These are phyloP conservation scores for Vollenhovia emeryi DNA, from an alignment of 1,140 invertebrate genomes.

Conservation along the genomic window DNA sequence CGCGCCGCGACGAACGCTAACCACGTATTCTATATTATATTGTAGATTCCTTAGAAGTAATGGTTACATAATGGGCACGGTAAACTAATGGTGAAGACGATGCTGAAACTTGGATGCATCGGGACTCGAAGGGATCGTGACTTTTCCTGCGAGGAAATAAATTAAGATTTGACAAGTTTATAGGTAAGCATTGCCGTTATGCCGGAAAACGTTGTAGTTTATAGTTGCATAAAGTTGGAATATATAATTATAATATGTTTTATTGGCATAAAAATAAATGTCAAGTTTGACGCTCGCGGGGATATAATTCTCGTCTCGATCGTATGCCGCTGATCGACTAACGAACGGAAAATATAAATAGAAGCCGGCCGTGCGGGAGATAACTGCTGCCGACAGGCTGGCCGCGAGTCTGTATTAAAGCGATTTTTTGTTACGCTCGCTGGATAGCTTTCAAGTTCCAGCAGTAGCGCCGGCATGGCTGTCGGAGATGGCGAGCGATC, in stretches of 20 bases:
- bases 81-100: slow-evolving; percentile 20
- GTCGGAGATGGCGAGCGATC: slow-evolving; percentile 27
- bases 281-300: neutral
- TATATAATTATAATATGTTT: neutral
- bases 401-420: slow-evolving; percentile 60
- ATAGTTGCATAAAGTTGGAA: neutral
- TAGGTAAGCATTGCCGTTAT: too few relatives aligned
- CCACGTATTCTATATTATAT: neutral
- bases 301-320: slow-evolving; percentile 58
- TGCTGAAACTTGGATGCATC: neutral
- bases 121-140: neutral
- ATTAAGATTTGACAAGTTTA: neutral
- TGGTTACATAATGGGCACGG: slow-evolving; percentile 21
- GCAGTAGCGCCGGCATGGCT: slow-evolving; percentile 4
- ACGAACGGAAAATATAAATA: slow-evolving; percentile 70
- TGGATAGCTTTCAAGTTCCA: slow-evolving; percentile 39
- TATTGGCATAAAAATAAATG: neutral
- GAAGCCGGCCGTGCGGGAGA: slow-evolving; percentile 58
- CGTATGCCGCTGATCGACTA: slow-evolving; percentile 60
- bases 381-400: slow-evolving; percentile 62
- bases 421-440: slow-evolving; percentile 58
- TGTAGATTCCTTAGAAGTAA: slow-evolving; percentile 62
- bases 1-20: neutral
- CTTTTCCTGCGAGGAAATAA: neutral
- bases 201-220: too few relatives aligned